Percentiles rank a stretch among this genome's conserved stretches.
These are phyloP conservation scores for Scelioninae gen. 1 DNA, from an alignment of 2,888 invertebrate species.

Conservation along the genomic window DNA sequence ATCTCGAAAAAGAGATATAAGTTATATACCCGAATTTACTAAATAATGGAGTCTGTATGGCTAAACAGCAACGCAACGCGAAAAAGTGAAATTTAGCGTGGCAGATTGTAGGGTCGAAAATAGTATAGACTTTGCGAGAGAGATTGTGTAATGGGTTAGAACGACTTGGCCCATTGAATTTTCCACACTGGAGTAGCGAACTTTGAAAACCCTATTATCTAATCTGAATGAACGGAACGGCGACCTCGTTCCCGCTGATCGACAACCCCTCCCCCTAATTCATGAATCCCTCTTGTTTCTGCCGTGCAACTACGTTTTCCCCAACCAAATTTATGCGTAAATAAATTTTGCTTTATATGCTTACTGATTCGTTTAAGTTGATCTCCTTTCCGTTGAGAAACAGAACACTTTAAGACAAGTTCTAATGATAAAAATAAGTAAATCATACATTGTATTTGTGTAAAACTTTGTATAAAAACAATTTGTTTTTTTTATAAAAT, in stretches of 20 bases:
- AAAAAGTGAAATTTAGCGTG: constrained; percentile 71
- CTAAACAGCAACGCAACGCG: constrained; percentile 45
- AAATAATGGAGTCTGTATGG: constrained; percentile 59
- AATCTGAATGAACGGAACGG: constrained; percentile 59
- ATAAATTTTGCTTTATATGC: constrained; percentile 29
- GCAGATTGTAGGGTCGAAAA: constrained; percentile 70
- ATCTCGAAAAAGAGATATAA: constrained; percentile 48
- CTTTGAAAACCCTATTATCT: constrained; percentile 68
- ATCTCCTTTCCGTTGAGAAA: constrained; percentile 5
- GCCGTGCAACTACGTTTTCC: constrained; percentile 32
- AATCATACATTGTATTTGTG: no score
- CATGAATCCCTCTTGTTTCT: constrained; percentile 12
- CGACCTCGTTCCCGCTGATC: constrained; percentile 53
- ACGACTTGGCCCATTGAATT: constrained; percentile 71
- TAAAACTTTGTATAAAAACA: no score
- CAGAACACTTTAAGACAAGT: not conserved
- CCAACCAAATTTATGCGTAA: constrained; percentile 30
- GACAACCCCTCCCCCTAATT: constrained; percentile 22
- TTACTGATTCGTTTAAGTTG: constrained; percentile 22
- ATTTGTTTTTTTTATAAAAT: no score
- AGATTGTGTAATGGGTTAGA: constrained; percentile 70
- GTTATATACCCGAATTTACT: constrained; percentile 61
- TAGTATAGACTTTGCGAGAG: constrained; percentile 66
- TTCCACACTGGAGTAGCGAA: constrained; percentile 62
- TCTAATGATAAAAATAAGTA: not conserved